Conservation (phyloP, 2,113 vertebrate genomes). For the Seriola aureovittata region DNA sequence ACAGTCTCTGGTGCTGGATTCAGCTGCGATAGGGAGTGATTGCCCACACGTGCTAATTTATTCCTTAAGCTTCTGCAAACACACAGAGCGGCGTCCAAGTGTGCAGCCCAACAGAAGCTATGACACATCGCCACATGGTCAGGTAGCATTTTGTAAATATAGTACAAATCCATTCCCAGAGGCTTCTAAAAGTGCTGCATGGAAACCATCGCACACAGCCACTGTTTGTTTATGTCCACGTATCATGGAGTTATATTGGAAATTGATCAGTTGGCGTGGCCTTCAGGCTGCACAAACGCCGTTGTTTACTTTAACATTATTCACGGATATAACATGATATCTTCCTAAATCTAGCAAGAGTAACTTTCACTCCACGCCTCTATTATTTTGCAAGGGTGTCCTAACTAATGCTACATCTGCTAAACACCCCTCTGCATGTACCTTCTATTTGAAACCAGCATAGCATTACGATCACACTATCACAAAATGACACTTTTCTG, state of each 20-base stretch:
- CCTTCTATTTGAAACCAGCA: neutral
- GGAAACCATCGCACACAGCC: neutral
- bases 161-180: slow-evolving; percentile 46
- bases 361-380: too few species aligned
- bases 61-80: slow-evolving; percentile 82
- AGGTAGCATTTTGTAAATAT: slow-evolving; percentile 75
- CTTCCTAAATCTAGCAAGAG: too few species aligned
- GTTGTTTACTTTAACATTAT: too few species aligned
- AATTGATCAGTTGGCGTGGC: neutral
- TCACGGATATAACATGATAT: too few species aligned
- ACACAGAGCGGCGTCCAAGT: slow-evolving; percentile 75
- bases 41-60: slow-evolving; percentile 86
- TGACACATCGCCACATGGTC: slow-evolving; percentile 87
- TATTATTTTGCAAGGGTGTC: neutral
- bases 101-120: slow-evolving; percentile 83
- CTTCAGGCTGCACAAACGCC: neutral
- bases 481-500: neutral
- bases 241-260: neutral
- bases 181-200: neutral
- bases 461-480: neutral
- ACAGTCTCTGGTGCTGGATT: slow-evolving; percentile 54
- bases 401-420: neutral
- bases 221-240: neutral
- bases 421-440: neutral
- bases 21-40: slow-evolving; percentile 59